These are phyloP conservation scores for Bovichtus variegatus DNA, from an alignment of 2,797 vertebrate species.

Conservation along the genomic window DNA sequence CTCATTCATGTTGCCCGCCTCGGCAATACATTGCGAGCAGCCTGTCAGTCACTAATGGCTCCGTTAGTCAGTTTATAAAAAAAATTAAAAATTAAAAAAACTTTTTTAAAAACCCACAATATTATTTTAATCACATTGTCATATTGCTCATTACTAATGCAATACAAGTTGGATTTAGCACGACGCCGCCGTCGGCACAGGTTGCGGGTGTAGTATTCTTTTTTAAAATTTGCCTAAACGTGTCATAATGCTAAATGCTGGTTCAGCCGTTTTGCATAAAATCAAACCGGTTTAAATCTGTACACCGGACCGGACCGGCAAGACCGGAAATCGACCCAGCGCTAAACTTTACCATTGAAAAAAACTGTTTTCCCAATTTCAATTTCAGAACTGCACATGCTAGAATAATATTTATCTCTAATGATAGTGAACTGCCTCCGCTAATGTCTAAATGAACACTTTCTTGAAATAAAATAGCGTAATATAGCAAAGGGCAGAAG, in stretches of 20 bases:
- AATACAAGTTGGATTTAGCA: not conserved
- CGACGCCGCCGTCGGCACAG: not conserved
- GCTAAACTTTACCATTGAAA: not conserved
- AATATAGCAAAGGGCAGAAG: not conserved
- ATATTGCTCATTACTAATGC: not conserved
- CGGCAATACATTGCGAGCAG: too few species aligned
- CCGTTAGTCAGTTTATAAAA: too few species aligned
- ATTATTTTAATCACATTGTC: too few species aligned
- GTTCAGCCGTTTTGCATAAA: not conserved
- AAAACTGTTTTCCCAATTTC: not conserved
- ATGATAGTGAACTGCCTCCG: not conserved
- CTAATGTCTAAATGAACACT: not conserved
- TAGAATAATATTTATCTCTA: not conserved
- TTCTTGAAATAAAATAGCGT: not conserved
- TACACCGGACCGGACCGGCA: too few species aligned
- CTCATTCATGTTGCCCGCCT: too few species aligned
- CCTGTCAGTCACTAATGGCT: too few species aligned
- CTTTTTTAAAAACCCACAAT: too few species aligned
- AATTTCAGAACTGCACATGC: not conserved
- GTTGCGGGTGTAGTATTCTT: not conserved
- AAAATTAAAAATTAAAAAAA: too few species aligned
- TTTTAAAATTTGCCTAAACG: not conserved
- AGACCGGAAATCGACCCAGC: too few species aligned
- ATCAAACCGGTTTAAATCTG: not conserved
- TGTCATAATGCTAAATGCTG: not conserved